Base-by-base conservation (phyloP, 2,888 invertebrate species). In the Agrypnus murinus region DNA sequence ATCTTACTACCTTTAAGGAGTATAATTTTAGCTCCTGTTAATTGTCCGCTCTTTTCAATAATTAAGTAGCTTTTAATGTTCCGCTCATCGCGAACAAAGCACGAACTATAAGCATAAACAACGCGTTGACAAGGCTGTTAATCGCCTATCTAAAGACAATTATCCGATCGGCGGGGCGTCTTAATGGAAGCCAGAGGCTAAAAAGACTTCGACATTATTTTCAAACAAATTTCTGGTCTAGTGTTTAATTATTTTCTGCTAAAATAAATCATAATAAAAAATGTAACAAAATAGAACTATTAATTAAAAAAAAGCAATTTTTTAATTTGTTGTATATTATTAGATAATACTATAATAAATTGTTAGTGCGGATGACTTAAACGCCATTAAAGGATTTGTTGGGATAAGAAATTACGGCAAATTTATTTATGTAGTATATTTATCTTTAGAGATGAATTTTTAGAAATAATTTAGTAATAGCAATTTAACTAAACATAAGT, bases 81-180 rank as follows among this genome's bases (percentile, higher is more conserved):
- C 69, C 69, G 69, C 69, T 60, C 64, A 25, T 8, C 19, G 14
- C 40, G 5, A 53, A 60, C 25, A 31, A 14, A 31, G 59, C 17
- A 60, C 60, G 50, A 14, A 59, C 71, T 67, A n/a, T n/a, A 60
- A 65, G 62, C 75, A 76, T 73, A 76, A 76, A 77, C 76, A 75
- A 76, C 69, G 73, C 72, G 76, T 75, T 76, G 76, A 77, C 76
- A 77, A 74, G 73, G 57, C 70, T 73, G 73, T 75, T 77, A 76
- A 74, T 75, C 73, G 74, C 69, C 60, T 60, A 73, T 75, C 71
- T 71, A 64, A 72, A 73, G 74, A 77, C 74, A 70, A 73, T 75
- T 74, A 73, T 69, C 64, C 66, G 65, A 74, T 71, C 74, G 66
- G 57, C 73, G 73, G 74, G 74, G 69, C 65, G 74, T 71, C 74